Percentiles rank a stretch among this genome's conserved stretches.
These are phyloP conservation scores for Bucco capensis DNA, from an alignment of 2,113 vertebrate genomes.

Conservation along the genomic window DNA sequence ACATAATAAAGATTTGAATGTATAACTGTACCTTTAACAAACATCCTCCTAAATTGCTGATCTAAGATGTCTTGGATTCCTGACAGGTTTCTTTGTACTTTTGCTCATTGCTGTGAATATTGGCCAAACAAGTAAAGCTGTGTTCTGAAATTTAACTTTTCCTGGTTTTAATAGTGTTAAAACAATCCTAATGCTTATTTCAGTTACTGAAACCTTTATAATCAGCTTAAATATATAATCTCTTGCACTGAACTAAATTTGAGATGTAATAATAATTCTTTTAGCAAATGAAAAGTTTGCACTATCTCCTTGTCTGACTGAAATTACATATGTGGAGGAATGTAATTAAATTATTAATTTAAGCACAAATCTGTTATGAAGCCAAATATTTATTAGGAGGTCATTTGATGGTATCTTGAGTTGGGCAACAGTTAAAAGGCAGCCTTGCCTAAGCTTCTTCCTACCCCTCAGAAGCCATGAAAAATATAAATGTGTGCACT, in stretches of 20 bases:
- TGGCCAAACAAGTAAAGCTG: not conserved
- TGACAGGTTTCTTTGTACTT: not conserved
- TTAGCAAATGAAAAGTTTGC: not conserved
- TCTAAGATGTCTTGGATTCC: not conserved
- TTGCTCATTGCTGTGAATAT: not conserved
- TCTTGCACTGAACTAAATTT: not conserved
- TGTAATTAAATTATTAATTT: not conserved
- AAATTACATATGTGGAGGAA: not conserved
- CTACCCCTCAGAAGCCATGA: not conserved
- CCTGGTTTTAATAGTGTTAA: not conserved
- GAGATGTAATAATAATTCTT: not conserved
- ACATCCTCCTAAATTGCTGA: not conserved
- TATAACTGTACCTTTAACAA: not conserved
- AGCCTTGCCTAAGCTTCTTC: not conserved
- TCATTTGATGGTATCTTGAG: not conserved
- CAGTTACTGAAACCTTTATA: not conserved
- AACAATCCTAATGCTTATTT: not conserved
- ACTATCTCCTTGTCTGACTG: not conserved
- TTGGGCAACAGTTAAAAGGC: not conserved
- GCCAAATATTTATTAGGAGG: not conserved
- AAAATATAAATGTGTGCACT: not conserved
- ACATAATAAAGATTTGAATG: not conserved
- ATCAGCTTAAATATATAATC: not conserved
- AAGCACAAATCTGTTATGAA: not conserved
- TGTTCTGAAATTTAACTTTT: not conserved